Conservation (phyloP, 2,113 vertebrate species). For the Cyprinodon variegatus region DNA sequence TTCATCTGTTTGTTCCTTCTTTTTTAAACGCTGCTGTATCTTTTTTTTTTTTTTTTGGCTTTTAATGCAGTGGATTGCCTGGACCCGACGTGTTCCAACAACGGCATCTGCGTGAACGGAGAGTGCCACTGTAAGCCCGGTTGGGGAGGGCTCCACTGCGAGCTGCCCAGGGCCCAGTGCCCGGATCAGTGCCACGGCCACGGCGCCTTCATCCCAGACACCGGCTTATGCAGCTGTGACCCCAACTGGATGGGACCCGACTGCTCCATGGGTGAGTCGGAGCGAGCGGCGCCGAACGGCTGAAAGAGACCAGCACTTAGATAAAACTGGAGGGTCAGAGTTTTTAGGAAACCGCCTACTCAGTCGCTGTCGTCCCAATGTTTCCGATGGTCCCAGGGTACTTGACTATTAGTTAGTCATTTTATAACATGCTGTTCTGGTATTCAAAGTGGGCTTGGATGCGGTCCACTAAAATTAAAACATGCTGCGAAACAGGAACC, state of each 20-base stretch:
- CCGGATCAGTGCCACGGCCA: slow-evolving; percentile 98
- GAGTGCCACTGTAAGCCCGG: slow-evolving; percentile 97
- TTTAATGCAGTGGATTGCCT: slow-evolving; percentile 89
- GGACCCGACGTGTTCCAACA: slow-evolving; percentile 94
- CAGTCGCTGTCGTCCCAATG: slow-evolving; percentile 2
- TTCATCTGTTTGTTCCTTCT: slow-evolving; percentile 18
- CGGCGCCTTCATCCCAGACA: slow-evolving; percentile 93
- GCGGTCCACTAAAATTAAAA: slow-evolving; percentile 31
- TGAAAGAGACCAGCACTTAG: neutral
- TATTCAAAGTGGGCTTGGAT: slow-evolving; percentile 35
- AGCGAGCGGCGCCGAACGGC: neutral
- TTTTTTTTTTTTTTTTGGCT: neutral
- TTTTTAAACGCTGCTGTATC: slow-evolving; percentile 6
- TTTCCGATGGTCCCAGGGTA: slow-evolving; percentile 35
- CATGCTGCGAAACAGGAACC: slow-evolving; percentile 39
- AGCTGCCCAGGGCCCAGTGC: slow-evolving; percentile 93
- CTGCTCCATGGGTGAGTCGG: slow-evolving; percentile 92
- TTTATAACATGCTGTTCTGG: slow-evolving; percentile 44
- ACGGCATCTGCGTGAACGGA: slow-evolving; percentile 94
- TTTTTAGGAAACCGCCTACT: slow-evolving; percentile 2
- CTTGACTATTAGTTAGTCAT: slow-evolving; percentile 36
- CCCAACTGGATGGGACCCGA: slow-evolving; percentile 99
- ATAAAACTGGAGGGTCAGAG: slow-evolving; percentile 5
- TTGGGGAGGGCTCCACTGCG: slow-evolving; percentile 95
- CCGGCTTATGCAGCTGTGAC: slow-evolving; percentile 95